Evolutionary conservation across 30 jellyfish, hydroid and myxozoan genomes (phyloP), one percentile per base, ranked within the genome.

Genomic region (Aurelia sp.): DNA sequence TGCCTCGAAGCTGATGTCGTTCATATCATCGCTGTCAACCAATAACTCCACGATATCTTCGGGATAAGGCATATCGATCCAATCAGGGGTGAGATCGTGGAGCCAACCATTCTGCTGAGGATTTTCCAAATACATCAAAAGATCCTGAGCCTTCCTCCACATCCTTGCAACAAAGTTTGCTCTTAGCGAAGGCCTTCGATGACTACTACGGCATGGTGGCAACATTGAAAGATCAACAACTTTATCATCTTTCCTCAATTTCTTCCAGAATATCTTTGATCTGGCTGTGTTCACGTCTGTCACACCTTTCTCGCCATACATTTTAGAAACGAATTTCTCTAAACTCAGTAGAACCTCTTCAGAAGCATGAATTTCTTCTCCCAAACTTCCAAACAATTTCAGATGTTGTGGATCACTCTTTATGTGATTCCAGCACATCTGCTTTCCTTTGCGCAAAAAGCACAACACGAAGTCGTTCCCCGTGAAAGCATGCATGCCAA

Each of bases 101-200:
- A 71, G 65, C 65, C 81, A 71, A 71, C 81, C 81, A 71, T 48
- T 5, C 81, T 71, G 22, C 81, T 71, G 65, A 2, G 81, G 68
- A 33, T 71, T 30, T 71, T 33, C 23, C 65, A 48, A 71, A 71
- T 12, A 3, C 81, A 71, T 23, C 65, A 23, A 17, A 71, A 1
- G 65, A 71, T 71, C 65, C 65, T 71, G 81, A 20, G 30, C 81
- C 81, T 71, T 58, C 58, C 82, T 55, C 80, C 88, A 77, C 88
- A 77, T 74, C n/a, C 84, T 58, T 61, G 88, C 88, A 58, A 64
- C 90, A 44, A 41, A 79, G 83, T 37, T 64, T 20, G 90, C 75
- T 79, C 90, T 50, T 65, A 65, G 19, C 44, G 61, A 70, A 62
- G 40, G 90, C 83, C 76, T 62, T 62, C n/a, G 41, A n/a, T 6